Evolutionary conservation across 2,797 vertebrate species (phyloP).

Genomic region (Urophycis tenuis): DNA sequence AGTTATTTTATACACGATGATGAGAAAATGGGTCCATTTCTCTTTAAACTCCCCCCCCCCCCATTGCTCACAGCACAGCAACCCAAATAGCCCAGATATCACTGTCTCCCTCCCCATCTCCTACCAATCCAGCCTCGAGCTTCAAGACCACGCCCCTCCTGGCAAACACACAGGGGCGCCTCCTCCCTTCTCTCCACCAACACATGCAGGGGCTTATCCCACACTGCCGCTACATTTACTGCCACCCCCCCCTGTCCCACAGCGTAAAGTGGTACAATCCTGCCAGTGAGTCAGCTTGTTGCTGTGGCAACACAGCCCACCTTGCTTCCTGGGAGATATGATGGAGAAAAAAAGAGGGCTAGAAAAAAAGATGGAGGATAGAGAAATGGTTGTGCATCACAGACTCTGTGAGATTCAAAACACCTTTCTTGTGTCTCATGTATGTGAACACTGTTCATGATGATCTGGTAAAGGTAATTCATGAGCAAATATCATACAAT

Average conservation of each 20-base stretch:
- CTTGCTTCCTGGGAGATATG: conserved; percentile 44
- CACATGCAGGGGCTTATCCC: conserved; percentile 13
- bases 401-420: background rate
- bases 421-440: background rate
- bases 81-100: conserved; percentile 31
- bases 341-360: conserved; percentile 31
- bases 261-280: conserved; percentile 65
- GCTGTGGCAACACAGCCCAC: conserved; percentile 71
- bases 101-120: conserved; percentile 31
- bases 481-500: background rate
- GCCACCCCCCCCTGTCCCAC: conserved; percentile 58
- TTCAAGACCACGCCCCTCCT: conserved; percentile 27
- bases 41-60: conserved; percentile 7
- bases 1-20: background rate
- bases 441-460: background rate
- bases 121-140: conserved; percentile 39
- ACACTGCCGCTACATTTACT: conserved; percentile 42
- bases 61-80: conserved; percentile 29
- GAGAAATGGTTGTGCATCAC: conserved; percentile 4
- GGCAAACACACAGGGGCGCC: conserved; percentile 26
- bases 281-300: conserved; percentile 74
- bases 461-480: background rate
- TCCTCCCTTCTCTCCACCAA: conserved; percentile 24
- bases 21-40: background rate
- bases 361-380: conserved; percentile 37